These are phyloP conservation scores for Epiblema foenella DNA, from an alignment of 2,888 invertebrate genomes.

Conservation along the genomic window DNA sequence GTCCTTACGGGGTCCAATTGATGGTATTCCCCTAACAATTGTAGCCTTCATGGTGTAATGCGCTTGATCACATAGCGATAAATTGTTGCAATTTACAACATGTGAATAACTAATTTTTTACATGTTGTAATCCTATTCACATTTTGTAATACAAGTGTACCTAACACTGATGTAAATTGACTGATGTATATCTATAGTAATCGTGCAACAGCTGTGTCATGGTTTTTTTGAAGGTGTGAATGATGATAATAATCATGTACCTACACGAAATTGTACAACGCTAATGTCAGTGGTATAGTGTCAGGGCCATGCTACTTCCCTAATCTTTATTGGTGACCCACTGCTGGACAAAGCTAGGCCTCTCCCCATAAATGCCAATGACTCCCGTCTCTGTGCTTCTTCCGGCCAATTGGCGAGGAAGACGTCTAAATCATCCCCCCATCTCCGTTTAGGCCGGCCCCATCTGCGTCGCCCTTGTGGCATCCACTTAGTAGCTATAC, in stretches of 20 bases:
- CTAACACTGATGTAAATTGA: constrained; percentile 13
- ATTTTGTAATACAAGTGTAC: constrained; percentile 52
- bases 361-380: too few species aligned
- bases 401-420: too few species aligned
- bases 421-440: too few species aligned
- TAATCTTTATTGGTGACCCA: too few species aligned
- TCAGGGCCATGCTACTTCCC: too few species aligned
- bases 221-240: constrained; percentile 1
- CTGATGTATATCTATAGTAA: constrained; percentile 5
- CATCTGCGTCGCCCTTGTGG: too few species aligned
- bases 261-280: not conserved
- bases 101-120: constrained; percentile 72
- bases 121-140: constrained; percentile 61
- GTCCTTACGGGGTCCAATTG: constrained; percentile 69
- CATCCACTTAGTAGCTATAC: too few species aligned
- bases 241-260: not conserved
- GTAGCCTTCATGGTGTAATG: constrained; percentile 81
- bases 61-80: constrained; percentile 72
- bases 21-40: constrained; percentile 80
- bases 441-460: too few species aligned
- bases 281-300: not conserved
- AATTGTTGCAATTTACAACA: constrained; percentile 80
- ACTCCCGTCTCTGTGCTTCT: too few species aligned
- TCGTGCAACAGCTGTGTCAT: not conserved
- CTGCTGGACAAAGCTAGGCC: too few species aligned